Evolutionary conservation across 1,140 invertebrate species (phyloP).

Genomic region (Ceratosolen solmsi): DNA sequence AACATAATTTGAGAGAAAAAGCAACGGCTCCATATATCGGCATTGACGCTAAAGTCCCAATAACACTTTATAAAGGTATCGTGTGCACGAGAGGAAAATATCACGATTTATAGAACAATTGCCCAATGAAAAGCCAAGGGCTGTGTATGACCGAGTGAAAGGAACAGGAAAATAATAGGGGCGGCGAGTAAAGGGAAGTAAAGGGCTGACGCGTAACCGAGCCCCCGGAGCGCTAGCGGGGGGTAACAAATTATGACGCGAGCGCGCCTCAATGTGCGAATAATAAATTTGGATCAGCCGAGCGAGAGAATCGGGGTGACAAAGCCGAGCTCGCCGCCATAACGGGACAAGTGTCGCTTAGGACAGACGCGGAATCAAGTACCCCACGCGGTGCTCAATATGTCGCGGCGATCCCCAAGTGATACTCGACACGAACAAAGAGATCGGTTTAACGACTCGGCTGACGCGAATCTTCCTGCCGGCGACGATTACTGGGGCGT

Average conservation of each 20-base stretch:
- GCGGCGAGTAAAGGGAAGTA: no score
- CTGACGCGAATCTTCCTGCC: not conserved
- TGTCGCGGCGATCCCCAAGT: not conserved
- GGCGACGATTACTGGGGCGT: not conserved
- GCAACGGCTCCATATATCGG: no score
- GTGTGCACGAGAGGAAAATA: not conserved
- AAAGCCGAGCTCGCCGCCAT: not conserved
- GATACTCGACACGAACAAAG: not conserved
- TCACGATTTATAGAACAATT: not conserved
- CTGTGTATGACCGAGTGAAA: not conserved
- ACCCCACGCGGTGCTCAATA: not conserved
- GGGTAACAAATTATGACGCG: constrained; percentile 23
- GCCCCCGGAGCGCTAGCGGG: not conserved
- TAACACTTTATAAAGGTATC: no score
- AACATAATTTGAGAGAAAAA: no score
- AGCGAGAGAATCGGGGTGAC: constrained; percentile 20
- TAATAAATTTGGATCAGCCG: constrained; percentile 29
- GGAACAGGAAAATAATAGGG: no score
- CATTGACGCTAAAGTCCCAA: no score
- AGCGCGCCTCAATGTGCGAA: constrained; percentile 7
- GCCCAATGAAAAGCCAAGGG: not conserved
- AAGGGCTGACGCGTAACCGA: no score
- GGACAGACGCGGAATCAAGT: not conserved
- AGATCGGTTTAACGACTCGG: not conserved
- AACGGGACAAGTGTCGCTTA: constrained; percentile 10